Conservation (phyloP, 1,140 invertebrate species). For the Drosophila pseudoananassae region DNA sequence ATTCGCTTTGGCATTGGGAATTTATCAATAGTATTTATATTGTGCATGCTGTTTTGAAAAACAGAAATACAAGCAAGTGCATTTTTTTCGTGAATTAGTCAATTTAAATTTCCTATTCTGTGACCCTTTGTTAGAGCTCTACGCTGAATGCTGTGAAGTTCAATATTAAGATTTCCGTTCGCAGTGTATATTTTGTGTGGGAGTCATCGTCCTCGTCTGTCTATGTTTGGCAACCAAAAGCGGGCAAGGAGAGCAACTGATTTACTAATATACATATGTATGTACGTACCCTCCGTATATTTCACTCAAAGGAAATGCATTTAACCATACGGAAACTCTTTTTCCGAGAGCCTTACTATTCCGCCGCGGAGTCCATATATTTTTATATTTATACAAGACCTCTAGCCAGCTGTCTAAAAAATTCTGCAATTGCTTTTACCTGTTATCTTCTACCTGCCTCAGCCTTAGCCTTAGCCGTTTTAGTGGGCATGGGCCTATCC, state of each 20-base stretch:
- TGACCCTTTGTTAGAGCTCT: not conserved
- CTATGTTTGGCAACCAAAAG: too few species aligned
- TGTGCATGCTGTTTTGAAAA: slow-evolving; percentile 1
- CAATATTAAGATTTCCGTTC: too few species aligned
- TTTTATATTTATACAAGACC: slow-evolving; percentile 6
- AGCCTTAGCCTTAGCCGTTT: slow-evolving; percentile 4
- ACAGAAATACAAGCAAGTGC: slow-evolving; percentile 11
- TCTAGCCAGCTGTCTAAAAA: not conserved
- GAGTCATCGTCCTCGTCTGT: slow-evolving; percentile 26
- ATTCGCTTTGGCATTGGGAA: slow-evolving; percentile 31
- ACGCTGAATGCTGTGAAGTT: too few species aligned
- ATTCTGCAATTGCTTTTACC: slow-evolving; percentile 5
- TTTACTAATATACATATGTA: too few species aligned
- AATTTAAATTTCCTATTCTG: not conserved
- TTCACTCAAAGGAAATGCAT: too few species aligned
- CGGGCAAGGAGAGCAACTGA: too few species aligned
- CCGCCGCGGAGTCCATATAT: not conserved
- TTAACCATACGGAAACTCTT: not conserved
- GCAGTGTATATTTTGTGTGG: slow-evolving; percentile 4
- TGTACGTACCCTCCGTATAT: too few species aligned
- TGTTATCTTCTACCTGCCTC: slow-evolving; percentile 16
- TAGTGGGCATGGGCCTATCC: slow-evolving; percentile 11
- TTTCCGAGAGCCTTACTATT: not conserved
- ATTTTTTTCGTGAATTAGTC: slow-evolving; percentile 3
- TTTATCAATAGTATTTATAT: slow-evolving; percentile 25